Evolutionary conservation across 2,113 vertebrate genomes (phyloP).

Genomic region (Bufo bufo): DNA sequence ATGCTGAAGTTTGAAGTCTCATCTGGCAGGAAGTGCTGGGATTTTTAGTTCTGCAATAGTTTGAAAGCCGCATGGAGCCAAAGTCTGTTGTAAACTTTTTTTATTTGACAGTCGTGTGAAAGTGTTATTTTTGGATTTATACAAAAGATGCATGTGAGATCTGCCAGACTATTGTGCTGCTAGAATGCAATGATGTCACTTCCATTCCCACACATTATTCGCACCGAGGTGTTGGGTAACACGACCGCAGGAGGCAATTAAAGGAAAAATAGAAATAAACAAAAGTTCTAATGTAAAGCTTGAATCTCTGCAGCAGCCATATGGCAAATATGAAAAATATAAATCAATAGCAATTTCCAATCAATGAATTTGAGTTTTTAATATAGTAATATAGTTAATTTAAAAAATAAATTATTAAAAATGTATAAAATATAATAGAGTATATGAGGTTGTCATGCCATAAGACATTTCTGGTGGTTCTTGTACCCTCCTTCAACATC

Average conservation of each 20-base stretch:
- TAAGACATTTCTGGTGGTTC: not conserved
- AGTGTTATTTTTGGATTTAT: conserved; percentile 10
- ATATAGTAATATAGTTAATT: too few species aligned
- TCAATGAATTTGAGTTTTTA: too few species aligned
- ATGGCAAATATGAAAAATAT: too few species aligned
- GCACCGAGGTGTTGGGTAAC: not conserved
- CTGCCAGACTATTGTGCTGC: not conserved
- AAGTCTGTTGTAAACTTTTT: not conserved
- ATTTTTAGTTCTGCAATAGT: not conserved
- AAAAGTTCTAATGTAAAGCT: not conserved
- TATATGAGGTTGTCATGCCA: too few species aligned
- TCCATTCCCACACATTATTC: not conserved
- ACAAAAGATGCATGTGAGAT: conserved; percentile 9
- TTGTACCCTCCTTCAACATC: not conserved
- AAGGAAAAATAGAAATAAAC: not conserved
- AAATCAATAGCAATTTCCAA: too few species aligned
- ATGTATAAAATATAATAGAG: too few species aligned
- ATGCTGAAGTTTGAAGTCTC: not conserved
- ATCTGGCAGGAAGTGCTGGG: not conserved
- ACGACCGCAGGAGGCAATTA: not conserved
- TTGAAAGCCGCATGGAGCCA: not conserved
- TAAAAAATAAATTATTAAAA: too few species aligned
- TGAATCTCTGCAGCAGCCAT: not conserved
- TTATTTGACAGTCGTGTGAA: not conserved
- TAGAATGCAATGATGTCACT: not conserved